Percentiles rank a stretch among this genome's conserved stretches.
These are phyloP conservation scores for Pseudomyrmex flavicornis DNA, from an alignment of 1,140 invertebrate species.

Conservation along the genomic window DNA sequence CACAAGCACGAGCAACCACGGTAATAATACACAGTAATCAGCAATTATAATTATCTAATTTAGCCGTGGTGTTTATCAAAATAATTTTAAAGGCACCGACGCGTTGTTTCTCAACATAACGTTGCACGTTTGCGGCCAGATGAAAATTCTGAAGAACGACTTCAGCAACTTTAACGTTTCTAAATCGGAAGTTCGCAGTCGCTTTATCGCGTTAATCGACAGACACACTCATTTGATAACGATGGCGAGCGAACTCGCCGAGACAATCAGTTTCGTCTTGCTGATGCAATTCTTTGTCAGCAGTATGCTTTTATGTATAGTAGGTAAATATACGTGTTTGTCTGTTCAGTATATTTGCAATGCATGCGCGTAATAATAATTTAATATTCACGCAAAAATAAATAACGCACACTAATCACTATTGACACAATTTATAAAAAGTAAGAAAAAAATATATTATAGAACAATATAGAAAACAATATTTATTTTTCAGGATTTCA, in stretches of 20 bases:
- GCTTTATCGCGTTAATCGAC: neutral
- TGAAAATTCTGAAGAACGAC: slow-evolving; percentile 50
- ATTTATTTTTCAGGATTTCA: slow-evolving; percentile 51
- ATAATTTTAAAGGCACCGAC: slow-evolving; percentile 49
- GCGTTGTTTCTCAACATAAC: slow-evolving; percentile 36
- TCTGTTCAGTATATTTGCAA: neutral
- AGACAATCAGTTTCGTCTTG: slow-evolving; percentile 43
- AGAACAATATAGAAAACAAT: neutral
- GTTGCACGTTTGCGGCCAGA: slow-evolving; percentile 57
- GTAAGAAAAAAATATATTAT: no score
- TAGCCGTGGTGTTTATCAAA: no score
- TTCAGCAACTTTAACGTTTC: neutral
- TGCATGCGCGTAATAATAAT: no score
- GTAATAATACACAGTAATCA: no score
- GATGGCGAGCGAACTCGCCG: neutral
- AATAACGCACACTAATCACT: no score
- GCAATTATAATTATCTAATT: no score
- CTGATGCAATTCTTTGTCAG: slow-evolving; percentile 48
- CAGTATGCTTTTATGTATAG: slow-evolving; percentile 39
- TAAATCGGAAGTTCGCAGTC: neutral
- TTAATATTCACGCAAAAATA: no score
- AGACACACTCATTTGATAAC: slow-evolving; percentile 46
- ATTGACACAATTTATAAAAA: no score
- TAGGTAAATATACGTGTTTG: slow-evolving; percentile 27
- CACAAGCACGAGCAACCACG: no score